These are phyloP conservation scores for Urocolius indicus DNA, from an alignment of 2,113 vertebrate species.

Conservation along the genomic window DNA sequence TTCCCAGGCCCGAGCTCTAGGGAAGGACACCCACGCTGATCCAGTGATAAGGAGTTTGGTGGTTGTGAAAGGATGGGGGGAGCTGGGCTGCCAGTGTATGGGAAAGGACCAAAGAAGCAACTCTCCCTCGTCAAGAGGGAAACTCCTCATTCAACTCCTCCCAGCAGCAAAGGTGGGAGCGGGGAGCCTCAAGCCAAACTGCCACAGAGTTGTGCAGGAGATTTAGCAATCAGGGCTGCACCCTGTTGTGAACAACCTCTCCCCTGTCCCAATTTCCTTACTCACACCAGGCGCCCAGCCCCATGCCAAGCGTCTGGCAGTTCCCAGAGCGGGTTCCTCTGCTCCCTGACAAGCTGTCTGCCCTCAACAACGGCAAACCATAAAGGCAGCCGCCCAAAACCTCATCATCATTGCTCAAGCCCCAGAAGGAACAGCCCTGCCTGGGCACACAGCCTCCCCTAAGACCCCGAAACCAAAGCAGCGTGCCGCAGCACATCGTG, in stretches of 20 bases:
- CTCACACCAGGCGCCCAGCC: not conserved
- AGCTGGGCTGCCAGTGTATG: not conserved
- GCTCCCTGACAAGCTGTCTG: not conserved
- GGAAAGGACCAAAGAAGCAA: not conserved
- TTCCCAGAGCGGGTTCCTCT: not conserved
- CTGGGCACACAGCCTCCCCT: not conserved
- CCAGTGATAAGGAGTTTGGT: not conserved
- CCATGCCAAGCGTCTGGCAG: accelerated
- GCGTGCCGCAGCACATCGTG: not conserved
- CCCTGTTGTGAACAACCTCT: not conserved
- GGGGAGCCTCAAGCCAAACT: not conserved
- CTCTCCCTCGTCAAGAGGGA: not conserved
- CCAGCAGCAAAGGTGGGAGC: not conserved
- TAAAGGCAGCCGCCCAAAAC: conserved; percentile 35
- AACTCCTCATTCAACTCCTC: not conserved
- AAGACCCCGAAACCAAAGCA: not conserved
- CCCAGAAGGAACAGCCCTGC: not conserved
- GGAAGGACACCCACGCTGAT: not conserved
- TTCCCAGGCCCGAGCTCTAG: not conserved
- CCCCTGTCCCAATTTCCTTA: not conserved
- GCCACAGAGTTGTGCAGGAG: not conserved
- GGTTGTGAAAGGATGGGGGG: not conserved
- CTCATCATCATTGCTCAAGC: not conserved
- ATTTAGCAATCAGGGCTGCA: not conserved
- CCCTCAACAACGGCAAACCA: conserved; percentile 11